Conservation (phyloP, 2,888 invertebrate genomes). For the Leptothorax acervorum region DNA sequence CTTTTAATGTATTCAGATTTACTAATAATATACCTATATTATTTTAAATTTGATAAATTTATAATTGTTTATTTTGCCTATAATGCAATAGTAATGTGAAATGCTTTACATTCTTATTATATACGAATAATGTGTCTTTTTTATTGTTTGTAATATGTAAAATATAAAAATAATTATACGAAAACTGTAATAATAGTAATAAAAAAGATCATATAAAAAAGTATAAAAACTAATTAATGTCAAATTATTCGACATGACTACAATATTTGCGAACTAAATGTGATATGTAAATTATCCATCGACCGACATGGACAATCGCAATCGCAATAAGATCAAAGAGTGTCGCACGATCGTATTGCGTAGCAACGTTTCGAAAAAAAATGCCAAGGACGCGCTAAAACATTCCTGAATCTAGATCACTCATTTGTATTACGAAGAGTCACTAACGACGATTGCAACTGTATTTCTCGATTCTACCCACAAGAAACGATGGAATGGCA, state of each 20-base stretch:
- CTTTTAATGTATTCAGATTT: neutral
- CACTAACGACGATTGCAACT: constrained; percentile 63
- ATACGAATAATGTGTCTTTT: neutral
- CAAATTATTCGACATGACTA: neutral
- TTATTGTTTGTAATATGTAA: neutral
- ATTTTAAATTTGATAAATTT: neutral
- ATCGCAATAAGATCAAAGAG: constrained; percentile 65
- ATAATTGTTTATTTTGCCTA: neutral
- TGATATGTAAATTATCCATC: constrained; percentile 72
- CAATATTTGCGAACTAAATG: constrained; percentile 1
- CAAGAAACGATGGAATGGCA: constrained; percentile 39
- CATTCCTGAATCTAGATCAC: constrained; percentile 69
- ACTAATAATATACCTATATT: neutral
- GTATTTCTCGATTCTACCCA: constrained; percentile 41
- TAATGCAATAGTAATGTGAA: neutral
- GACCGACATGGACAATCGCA: constrained; percentile 59
- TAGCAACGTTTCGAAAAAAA: constrained; percentile 61
- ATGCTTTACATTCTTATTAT: neutral
- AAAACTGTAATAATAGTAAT: constrained; percentile 4
- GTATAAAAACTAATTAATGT: neutral
- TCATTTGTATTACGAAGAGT: constrained; percentile 43
- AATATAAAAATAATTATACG: neutral
- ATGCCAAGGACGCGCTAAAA: constrained; percentile 59
- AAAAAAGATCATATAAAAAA: neutral
- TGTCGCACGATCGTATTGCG: constrained; percentile 55